phyloP scores from a whole-genome alignment of 2,888 invertebrate genomes.

The Monopis laevigella region DNA sequence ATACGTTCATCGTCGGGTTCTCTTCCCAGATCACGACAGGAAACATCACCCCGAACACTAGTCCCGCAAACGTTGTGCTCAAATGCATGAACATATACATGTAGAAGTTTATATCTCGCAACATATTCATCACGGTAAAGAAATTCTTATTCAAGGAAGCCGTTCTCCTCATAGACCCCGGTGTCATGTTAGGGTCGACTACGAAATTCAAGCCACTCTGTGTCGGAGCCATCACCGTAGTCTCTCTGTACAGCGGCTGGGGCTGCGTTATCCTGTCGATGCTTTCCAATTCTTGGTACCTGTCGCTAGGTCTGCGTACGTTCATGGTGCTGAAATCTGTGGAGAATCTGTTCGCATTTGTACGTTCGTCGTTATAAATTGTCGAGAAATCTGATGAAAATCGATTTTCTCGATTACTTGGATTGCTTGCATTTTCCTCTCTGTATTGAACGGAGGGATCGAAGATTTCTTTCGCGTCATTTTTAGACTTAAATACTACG shows the following conservation, averaged over 20 bases:
- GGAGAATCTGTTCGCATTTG: constrained; percentile 33
- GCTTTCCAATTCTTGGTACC: constrained; percentile 49
- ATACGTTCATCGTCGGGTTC: constrained; percentile 46
- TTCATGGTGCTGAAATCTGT: constrained; percentile 45
- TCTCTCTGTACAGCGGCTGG: constrained; percentile 64
- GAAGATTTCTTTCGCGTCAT: constrained; percentile 45
- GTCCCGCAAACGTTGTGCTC: constrained; percentile 60
- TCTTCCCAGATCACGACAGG: constrained; percentile 61
- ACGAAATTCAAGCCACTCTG: constrained; percentile 40
- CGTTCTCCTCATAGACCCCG: constrained; percentile 50
- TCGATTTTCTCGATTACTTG: constrained; percentile 25
- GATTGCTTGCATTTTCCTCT: constrained; percentile 28
- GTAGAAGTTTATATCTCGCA: constrained; percentile 60
- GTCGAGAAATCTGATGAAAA: constrained; percentile 44
- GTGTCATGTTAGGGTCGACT: constrained; percentile 34
- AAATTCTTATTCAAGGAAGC: constrained; percentile 53
- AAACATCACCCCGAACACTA: constrained; percentile 60
- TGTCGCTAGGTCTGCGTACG: constrained; percentile 31
- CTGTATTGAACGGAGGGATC: constrained; percentile 42
- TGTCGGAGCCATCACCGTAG: constrained; percentile 51
- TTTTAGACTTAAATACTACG: constrained; percentile 47
- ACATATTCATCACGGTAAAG: constrained; percentile 48
- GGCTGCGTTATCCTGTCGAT: constrained; percentile 51
- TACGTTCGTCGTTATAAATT: constrained; percentile 17
- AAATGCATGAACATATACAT: constrained; percentile 61